These are phyloP conservation scores for Eudyptes chrysolophus DNA, from an alignment of 2,113 vertebrate species.

Conservation along the genomic window DNA sequence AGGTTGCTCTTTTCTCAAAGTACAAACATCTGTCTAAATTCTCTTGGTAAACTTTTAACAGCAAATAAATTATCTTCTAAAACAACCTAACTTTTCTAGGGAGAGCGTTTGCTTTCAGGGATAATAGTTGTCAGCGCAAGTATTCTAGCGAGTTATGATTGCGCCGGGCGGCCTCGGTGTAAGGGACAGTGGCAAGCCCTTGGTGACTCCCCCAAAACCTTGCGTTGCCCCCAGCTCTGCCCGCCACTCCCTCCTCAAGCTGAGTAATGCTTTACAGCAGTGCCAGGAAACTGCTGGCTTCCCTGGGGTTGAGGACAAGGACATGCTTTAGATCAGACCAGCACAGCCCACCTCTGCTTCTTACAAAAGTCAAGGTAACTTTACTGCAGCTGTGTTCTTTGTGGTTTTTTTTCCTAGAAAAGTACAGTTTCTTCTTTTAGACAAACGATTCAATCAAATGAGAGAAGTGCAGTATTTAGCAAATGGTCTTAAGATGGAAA, in stretches of 20 bases:
- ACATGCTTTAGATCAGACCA: background rate
- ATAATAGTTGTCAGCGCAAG: background rate
- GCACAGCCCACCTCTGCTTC: background rate
- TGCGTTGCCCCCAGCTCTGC: background rate
- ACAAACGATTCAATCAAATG: background rate
- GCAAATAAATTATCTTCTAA: background rate
- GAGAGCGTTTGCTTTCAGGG: background rate
- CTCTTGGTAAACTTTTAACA: background rate
- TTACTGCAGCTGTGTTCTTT: background rate
- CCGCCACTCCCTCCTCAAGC: background rate
- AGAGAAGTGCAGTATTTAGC: background rate
- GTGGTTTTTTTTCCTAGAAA: background rate
- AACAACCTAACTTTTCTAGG: background rate
- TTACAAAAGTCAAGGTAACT: background rate
- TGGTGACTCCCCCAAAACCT: background rate
- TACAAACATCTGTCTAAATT: background rate
- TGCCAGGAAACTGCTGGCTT: background rate
- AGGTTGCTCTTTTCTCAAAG: background rate
- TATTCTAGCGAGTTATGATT: accelerated
- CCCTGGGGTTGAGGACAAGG: background rate
- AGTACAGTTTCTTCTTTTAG: background rate
- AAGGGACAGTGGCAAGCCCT: background rate
- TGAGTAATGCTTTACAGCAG: background rate
- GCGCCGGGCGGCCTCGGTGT: accelerated
- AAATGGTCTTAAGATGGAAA: background rate